phyloP scores from a whole-genome alignment of 2,888 invertebrate genomes.

The Plebejus melissa region DNA sequence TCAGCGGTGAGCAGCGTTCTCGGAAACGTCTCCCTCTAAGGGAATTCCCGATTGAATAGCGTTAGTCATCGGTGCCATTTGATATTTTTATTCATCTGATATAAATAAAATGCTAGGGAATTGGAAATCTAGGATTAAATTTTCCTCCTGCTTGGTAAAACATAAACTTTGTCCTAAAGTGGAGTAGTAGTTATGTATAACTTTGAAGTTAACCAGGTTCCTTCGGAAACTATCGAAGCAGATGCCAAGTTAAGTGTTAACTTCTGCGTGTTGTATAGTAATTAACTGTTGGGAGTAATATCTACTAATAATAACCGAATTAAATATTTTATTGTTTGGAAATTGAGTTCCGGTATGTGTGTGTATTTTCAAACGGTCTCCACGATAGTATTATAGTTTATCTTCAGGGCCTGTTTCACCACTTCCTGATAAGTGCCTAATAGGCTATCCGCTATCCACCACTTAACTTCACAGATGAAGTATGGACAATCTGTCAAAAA shows the following conservation, averaged over 20 bases:
- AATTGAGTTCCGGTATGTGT: background rate
- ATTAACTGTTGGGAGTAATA: background rate
- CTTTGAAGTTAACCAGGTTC: background rate
- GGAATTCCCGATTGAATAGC: conserved; percentile 11
- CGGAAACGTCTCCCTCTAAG: conserved; percentile 18
- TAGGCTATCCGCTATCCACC: no score
- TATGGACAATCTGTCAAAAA: no score
- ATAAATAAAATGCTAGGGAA: background rate
- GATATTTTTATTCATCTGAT: background rate
- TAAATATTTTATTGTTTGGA: background rate
- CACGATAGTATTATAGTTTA: background rate
- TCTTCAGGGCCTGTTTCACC: no score
- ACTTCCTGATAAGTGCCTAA: no score
- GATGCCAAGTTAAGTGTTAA: background rate
- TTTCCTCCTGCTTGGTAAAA: background rate
- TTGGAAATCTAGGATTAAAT: background rate
- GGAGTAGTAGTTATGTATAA: background rate
- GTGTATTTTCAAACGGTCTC: background rate
- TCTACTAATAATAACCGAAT: background rate
- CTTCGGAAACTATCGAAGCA: background rate
- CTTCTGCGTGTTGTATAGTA: background rate
- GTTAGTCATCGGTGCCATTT: conserved; percentile 13
- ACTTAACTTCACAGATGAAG: no score
- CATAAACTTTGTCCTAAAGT: background rate
- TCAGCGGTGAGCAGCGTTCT: background rate